A percentile compares a stretch with the other conserved stretches of the same genome.
Evolutionary conservation across 2,797 vertebrate species (phyloP).

Genomic region (Micropoecilia bifurca): DNA sequence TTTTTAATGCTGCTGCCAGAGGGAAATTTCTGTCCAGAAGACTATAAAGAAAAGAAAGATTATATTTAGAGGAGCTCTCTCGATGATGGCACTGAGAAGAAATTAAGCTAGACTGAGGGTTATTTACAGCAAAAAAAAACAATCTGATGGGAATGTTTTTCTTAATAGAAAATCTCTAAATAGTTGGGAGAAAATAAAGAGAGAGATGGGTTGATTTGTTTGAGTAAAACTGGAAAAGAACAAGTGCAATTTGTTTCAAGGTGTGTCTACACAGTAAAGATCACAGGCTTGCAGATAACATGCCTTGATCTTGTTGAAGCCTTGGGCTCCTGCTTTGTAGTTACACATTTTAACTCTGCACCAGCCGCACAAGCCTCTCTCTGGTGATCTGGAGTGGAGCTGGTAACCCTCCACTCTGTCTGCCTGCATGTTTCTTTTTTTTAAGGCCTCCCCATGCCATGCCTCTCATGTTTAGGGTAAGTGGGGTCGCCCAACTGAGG

Average conservation of each 20-base stretch:
- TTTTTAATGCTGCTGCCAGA: constrained; percentile 39
- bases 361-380: constrained; percentile 26
- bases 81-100: constrained; percentile 23
- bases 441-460: constrained; percentile 40
- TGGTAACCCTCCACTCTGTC: constrained; percentile 43
- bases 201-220: constrained; percentile 1
- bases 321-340: constrained; percentile 61
- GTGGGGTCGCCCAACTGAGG: constrained; percentile 52
- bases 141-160: neutral
- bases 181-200: neutral
- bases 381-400: constrained; percentile 46
- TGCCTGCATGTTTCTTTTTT: constrained; percentile 4
- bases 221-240: constrained; percentile 16
- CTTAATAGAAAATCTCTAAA: constrained; percentile 4
- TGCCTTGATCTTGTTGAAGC: constrained; percentile 51
- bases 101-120: constrained; percentile 24
- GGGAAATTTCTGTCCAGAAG: constrained; percentile 42
- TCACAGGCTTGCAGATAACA: constrained; percentile 54
- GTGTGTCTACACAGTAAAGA: constrained; percentile 44
- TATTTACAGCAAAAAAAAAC: neutral
- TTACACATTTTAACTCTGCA: constrained; percentile 52
- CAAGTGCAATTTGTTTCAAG: constrained; percentile 47
- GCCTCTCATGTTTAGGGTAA: constrained; percentile 36
- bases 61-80: constrained; percentile 41
- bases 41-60: constrained; percentile 31